These are phyloP conservation scores for Takifugu rubripes DNA, from an alignment of 2,797 vertebrate species.

Conservation along the genomic window DNA sequence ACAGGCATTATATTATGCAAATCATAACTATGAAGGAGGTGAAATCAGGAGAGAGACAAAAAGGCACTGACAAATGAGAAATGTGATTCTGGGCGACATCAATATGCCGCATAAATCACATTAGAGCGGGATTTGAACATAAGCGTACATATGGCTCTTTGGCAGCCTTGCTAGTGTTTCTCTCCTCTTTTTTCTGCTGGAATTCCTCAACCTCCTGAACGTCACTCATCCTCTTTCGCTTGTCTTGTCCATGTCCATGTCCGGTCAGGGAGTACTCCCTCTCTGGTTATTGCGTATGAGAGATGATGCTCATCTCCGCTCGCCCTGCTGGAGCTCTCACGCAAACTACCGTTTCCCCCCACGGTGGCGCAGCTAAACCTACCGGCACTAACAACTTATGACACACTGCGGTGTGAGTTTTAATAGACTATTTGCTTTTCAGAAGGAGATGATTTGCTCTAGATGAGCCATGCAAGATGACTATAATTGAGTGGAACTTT, in stretches of 20 bases:
- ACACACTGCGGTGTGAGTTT: conserved; percentile 35
- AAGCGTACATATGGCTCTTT: conserved; percentile 40
- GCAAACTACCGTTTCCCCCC: conserved; percentile 39
- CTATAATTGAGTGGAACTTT: conserved; percentile 27
- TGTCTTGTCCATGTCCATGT: conserved; percentile 25
- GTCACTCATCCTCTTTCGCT: conserved; percentile 19
- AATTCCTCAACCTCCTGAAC: not conserved
- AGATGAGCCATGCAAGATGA: conserved; percentile 33
- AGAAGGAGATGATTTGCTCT: conserved; percentile 27
- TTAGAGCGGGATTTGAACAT: conserved; percentile 42
- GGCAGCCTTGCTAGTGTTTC: conserved; percentile 20
- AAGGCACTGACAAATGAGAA: conserved; percentile 61
- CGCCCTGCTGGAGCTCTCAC: conserved; percentile 40
- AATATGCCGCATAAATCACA: conserved; percentile 57
- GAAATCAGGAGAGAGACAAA: conserved; percentile 60
- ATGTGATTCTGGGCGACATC: conserved; percentile 46
- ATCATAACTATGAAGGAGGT: conserved; percentile 56
- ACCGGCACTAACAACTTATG: conserved; percentile 48
- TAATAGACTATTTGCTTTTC: conserved; percentile 13
- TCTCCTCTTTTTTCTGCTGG: conserved; percentile 11
- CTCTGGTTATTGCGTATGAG: conserved; percentile 46
- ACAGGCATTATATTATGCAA: conserved; percentile 60
- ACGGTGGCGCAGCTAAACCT: conserved; percentile 41
- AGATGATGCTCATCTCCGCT: conserved; percentile 43
- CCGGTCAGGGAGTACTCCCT: conserved; percentile 40